Conservation (phyloP, 2,797 vertebrate genomes). For the Chelon labrosus region DNA sequence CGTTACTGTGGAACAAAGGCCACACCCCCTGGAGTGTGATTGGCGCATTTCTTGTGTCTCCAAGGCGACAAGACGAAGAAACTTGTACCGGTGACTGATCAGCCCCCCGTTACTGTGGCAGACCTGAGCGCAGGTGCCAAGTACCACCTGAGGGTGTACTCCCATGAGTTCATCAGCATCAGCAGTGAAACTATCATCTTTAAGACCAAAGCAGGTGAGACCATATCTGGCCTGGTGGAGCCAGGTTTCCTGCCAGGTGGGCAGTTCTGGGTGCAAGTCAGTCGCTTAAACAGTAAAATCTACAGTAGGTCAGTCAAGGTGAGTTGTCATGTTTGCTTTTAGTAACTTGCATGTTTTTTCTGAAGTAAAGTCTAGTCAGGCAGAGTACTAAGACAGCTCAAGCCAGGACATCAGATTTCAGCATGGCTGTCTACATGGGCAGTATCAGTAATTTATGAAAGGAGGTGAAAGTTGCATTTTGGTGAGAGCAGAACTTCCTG, state of each 20-base stretch:
- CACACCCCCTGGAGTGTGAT: constrained; percentile 85
- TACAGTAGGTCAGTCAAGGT: constrained; percentile 29
- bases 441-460: too few species aligned
- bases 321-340: constrained; percentile 30
- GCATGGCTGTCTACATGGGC: not conserved
- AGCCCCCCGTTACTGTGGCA: constrained; percentile 88
- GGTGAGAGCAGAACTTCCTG: not conserved
- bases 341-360: constrained; percentile 11
- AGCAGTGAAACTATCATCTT: constrained; percentile 92
- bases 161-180: constrained; percentile 90
- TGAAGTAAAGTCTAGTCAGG: not conserved
- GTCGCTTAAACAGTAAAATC: constrained; percentile 11
- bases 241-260: constrained; percentile 41
- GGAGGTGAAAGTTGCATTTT: too few species aligned
- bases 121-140: constrained; percentile 93
- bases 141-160: constrained; percentile 96
- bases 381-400: not conserved
- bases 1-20: constrained; percentile 33
- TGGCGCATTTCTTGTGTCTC: constrained; percentile 92
- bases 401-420: not conserved
- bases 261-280: constrained; percentile 51
- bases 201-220: constrained; percentile 99
- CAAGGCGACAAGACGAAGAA: constrained; percentile 93
- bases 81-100: constrained; percentile 70
- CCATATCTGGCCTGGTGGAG: constrained; percentile 64